Evolutionary conservation across 1,140 invertebrate species (phyloP).

Genomic region (Venturia canescens): DNA sequence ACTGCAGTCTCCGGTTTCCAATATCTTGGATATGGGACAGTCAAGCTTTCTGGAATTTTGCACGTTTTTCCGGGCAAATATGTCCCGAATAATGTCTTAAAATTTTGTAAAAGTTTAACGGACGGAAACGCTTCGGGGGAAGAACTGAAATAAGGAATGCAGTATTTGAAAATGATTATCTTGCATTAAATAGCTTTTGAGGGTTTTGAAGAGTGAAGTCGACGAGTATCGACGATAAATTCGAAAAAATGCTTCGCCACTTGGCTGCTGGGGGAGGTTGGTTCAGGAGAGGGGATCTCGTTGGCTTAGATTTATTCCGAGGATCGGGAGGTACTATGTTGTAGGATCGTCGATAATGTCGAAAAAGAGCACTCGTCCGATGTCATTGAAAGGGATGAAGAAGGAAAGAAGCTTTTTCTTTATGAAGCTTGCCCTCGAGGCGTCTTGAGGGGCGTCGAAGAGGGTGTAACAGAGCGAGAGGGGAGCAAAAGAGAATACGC

Average conservation of each 20-base stretch:
- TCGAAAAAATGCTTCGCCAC: neutral
- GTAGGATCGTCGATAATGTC: slow-evolving; percentile 21
- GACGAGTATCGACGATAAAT: neutral
- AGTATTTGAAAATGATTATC: no score
- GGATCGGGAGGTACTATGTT: neutral
- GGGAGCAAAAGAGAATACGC: slow-evolving; percentile 6
- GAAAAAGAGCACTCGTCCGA: slow-evolving; percentile 44
- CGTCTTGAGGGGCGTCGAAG: neutral
- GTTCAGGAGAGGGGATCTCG: neutral
- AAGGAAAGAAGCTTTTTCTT: neutral
- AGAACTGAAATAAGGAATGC: no score
- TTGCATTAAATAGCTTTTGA: neutral
- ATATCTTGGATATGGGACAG: no score
- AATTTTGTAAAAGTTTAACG: no score
- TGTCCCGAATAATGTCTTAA: no score
- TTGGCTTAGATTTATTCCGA: slow-evolving; percentile 2
- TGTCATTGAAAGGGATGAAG: slow-evolving; percentile 12
- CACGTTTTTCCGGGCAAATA: no score
- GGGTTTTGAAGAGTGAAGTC: neutral
- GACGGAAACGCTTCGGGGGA: no score
- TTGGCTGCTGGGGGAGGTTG: neutral
- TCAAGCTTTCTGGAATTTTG: no score
- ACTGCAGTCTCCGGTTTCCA: no score
- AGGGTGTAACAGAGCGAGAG: neutral
- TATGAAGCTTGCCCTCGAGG: slow-evolving; percentile 33